Conservation (phyloP, 2,888 invertebrate species). For the Hipparchia semele region DNA sequence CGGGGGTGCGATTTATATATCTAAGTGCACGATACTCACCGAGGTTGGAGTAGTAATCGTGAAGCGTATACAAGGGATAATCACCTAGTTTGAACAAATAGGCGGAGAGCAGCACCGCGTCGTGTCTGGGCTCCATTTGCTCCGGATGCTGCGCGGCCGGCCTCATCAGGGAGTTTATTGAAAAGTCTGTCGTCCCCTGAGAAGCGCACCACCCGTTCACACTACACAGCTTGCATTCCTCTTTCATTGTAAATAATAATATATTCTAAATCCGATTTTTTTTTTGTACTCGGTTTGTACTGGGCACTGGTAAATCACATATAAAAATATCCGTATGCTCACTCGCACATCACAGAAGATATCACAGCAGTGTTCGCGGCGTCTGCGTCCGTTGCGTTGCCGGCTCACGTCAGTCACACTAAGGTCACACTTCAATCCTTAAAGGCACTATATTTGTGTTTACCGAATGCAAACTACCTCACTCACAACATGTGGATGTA, state of each 20-base stretch:
- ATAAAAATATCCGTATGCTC: constrained; percentile 79
- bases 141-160: constrained; percentile 68
- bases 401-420: constrained; percentile 29
- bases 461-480: constrained; percentile 55
- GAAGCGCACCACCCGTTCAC: constrained; percentile 72
- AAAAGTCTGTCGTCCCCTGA: constrained; percentile 72
- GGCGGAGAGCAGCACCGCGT: constrained; percentile 76
- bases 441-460: constrained; percentile 42
- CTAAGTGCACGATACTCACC: constrained; percentile 76
- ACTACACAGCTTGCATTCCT: constrained; percentile 80
- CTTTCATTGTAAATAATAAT: constrained; percentile 74
- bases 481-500: constrained; percentile 28
- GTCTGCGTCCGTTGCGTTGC: constrained; percentile 55
- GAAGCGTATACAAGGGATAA: constrained; percentile 79
- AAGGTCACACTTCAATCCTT: constrained; percentile 25
- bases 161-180: constrained; percentile 77
- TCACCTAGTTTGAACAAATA: constrained; percentile 83
- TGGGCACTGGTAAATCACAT: constrained; percentile 82
- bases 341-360: constrained; percentile 78
- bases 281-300: constrained; percentile 83
- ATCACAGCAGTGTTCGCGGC: constrained; percentile 78
- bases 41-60: constrained; percentile 67
- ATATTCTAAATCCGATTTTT: constrained; percentile 70
- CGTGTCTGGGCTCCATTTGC: constrained; percentile 69
- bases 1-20: constrained; percentile 50